Evolutionary conservation across 2,797 vertebrate genomes (phyloP), one percentile per base, ranked within the genome.

Genomic region (Pelodytes ibericus): DNA sequence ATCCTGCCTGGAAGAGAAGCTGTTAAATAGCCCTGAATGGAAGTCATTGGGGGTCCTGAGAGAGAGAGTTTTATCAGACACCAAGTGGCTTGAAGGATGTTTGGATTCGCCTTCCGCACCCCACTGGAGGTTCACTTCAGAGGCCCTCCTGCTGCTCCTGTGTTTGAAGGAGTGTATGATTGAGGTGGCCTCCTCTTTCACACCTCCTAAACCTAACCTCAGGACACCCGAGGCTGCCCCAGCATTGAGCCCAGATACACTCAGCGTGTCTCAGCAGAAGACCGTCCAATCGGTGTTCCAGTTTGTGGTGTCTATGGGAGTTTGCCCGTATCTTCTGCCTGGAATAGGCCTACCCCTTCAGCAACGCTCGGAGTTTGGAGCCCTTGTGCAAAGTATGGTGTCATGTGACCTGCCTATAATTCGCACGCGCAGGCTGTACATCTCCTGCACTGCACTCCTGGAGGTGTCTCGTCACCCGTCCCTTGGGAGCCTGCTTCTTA

Each of bases 231-330:
- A 95, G 68, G 83, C 82, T 2, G 94, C 93, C 0, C 95, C 95
- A 1, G 85, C 90, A 7, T 84, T 96, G 39, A 86, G 94, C n/a
- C 95, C 96, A 0, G 96, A 98, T 22, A 90, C 95, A 0, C 93
- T 98, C 10, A 95, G 95, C 8, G 80, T 96, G 51, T 75, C 82
- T 8, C 95, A 98, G 82, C 93, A 94, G 86, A 94, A 91, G 81
- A 90, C 86, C 0, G 83, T 98, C 0, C 84, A 85, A 30, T 81
- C 88, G 0, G 89, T 83, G 9, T 83, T 96, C 66, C 95, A 97
- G 86, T 96, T 96, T 72, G 90, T 94, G 1, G 89, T 96, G 33
- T 94, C 89, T 4, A 82, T 98, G 67, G 95, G 95, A 3, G 83
- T 98, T 64, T 94, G 94, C 36, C 95, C 96, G 0, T 95, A 94